Conservation (phyloP, 1,140 invertebrate genomes). For the Stegodyphus dumicola region DNA sequence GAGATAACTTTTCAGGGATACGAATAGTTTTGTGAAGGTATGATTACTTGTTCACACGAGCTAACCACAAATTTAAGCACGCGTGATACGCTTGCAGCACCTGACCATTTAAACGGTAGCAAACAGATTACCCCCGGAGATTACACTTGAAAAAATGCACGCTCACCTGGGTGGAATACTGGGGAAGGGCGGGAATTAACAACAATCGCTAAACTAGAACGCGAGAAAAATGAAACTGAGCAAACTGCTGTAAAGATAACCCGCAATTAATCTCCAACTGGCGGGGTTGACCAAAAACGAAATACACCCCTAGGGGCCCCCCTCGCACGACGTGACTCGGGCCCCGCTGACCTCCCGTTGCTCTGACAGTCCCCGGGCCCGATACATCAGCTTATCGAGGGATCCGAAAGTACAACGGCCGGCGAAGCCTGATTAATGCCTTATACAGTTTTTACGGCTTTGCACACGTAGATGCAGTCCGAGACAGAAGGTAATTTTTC, state of each 20-base stretch:
- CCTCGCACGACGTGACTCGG: conserved; percentile 33
- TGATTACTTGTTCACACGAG: too few species aligned
- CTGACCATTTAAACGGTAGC: conserved; percentile 39
- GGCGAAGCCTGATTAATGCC: conserved; percentile 44
- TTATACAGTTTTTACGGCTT: conserved; percentile 33
- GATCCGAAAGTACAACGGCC: conserved; percentile 26
- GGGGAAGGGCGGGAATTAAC: neutral
- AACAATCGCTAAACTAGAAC: neutral
- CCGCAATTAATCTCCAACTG: conserved; percentile 44
- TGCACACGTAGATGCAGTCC: conserved; percentile 6
- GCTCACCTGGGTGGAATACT: neutral
- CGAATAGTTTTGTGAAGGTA: too few species aligned
- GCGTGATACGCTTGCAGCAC: neutral
- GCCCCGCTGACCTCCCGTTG: neutral
- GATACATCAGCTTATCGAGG: conserved; percentile 43
- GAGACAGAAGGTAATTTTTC: conserved; percentile 55
- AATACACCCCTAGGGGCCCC: conserved; percentile 26
- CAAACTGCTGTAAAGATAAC: conserved; percentile 9
- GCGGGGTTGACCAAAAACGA: conserved; percentile 24
- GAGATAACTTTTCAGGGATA: too few species aligned
- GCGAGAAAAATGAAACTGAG: conserved; percentile 13
- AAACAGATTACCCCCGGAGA: neutral
- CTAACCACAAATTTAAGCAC: too few species aligned
- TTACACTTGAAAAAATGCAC: too few species aligned
- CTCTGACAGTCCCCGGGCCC: conserved; percentile 22